Conservation (phyloP, 2,797 vertebrate species). For the Cercopithecus diana region DNA sequence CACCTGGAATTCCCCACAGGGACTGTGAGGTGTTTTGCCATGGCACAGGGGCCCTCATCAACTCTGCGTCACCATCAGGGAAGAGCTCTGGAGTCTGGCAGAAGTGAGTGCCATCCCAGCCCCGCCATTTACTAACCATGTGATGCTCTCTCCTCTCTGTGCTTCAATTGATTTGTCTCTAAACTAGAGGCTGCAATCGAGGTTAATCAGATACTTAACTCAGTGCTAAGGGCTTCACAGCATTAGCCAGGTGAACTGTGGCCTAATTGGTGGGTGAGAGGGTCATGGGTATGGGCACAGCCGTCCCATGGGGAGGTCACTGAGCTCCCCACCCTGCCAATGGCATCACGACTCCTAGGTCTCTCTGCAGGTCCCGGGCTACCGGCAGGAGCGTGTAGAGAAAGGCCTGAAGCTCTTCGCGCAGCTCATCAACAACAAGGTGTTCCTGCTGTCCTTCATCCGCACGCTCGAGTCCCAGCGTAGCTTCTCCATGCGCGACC, state of each 20-base stretch:
- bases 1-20: no score
- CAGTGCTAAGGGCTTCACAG: background rate
- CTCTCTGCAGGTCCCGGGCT: constrained; percentile 92
- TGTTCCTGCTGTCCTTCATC: constrained; percentile 97
- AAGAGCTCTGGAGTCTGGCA: background rate
- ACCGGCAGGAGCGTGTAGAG: constrained; percentile 96
- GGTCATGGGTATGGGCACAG: background rate
- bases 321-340: background rate
- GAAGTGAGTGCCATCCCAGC: background rate
- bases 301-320: accelerated
- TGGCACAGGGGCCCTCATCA: accelerated
- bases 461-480: constrained; percentile 97
- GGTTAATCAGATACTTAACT: background rate
- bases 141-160: background rate
- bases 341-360: background rate
- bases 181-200: background rate
- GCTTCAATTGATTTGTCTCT: background rate
- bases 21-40: accelerated
- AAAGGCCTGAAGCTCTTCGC: constrained; percentile 97
- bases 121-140: accelerated
- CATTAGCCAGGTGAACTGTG: background rate
- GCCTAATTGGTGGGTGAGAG: background rate
- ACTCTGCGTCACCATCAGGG: background rate
- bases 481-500: constrained; percentile 98
- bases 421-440: constrained; percentile 99